Conservation (phyloP, 2,113 vertebrate genomes). For the Urocynchramus pylzowi region DNA sequence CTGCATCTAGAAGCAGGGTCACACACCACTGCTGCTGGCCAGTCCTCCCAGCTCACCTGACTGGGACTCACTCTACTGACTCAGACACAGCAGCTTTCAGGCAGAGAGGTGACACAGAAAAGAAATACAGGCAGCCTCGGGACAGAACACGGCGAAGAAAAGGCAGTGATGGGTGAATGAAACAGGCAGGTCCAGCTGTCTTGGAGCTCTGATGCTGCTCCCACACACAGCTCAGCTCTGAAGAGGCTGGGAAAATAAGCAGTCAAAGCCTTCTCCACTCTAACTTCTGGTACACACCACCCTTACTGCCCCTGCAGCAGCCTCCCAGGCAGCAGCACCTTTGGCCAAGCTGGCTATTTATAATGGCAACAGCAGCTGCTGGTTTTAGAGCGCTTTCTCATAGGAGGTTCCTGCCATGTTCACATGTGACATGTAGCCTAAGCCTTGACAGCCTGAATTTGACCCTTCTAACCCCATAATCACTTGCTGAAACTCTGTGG, state of each 20-base stretch:
- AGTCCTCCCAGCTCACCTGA: neutral
- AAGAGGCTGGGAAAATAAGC: neutral
- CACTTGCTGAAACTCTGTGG: neutral
- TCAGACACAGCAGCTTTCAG: neutral
- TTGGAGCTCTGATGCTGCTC: neutral
- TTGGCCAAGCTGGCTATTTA: neutral
- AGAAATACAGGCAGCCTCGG: neutral
- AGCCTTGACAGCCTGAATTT: neutral
- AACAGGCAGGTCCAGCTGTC: neutral
- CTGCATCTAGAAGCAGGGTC: neutral
- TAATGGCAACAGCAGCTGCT: fast-evolving
- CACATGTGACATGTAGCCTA: neutral
- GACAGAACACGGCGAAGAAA: neutral
- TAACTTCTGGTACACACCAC: neutral
- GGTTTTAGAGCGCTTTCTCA: neutral
- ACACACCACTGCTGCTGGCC: neutral
- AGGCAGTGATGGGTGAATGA: neutral
- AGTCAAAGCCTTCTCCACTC: neutral
- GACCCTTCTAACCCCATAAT: neutral
- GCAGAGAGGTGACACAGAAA: neutral
- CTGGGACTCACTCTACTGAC: no score
- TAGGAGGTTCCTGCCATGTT: neutral
- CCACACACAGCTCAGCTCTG: neutral
- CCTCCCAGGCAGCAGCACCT: neutral
- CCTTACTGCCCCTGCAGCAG: neutral